phyloP scores from a whole-genome alignment of 2,113 vertebrate species.

The Burhinus bistriatus region DNA sequence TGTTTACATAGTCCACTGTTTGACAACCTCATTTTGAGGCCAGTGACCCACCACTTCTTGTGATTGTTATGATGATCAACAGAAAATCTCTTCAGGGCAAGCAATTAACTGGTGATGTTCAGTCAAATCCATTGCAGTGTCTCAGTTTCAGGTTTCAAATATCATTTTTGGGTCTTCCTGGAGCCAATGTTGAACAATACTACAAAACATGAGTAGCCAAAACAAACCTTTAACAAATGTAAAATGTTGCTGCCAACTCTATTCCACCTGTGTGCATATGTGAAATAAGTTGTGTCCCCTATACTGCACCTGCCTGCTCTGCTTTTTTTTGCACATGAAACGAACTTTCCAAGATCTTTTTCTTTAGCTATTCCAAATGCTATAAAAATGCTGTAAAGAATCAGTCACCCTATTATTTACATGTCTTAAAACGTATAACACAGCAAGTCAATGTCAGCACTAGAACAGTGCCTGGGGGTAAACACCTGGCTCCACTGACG shows the following conservation, averaged over 20 bases:
- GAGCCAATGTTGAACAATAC: neutral
- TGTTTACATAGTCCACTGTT: constrained; percentile 53
- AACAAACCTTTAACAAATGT: neutral
- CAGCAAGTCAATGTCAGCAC: constrained; percentile 8
- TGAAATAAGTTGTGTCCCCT: neutral
- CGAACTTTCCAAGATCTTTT: neutral
- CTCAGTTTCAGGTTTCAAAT: neutral
- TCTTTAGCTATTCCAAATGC: neutral
- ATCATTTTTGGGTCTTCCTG: neutral
- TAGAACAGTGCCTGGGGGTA: neutral
- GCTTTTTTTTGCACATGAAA: neutral
- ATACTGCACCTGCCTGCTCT: neutral
- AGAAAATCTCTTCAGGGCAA: constrained; percentile 13
- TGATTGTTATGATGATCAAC: constrained; percentile 30
- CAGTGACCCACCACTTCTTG: constrained; percentile 45
- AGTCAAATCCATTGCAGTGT: neutral
- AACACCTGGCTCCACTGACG: constrained; percentile 25
- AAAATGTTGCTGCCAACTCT: neutral
- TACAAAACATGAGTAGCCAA: neutral
- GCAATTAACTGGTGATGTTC: neutral
- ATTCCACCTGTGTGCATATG: neutral
- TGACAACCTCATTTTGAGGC: constrained; percentile 30
- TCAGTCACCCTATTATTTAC: neutral
- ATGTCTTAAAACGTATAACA: neutral
- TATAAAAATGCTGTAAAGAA: constrained; percentile 17